Percentiles rank a stretch among this genome's conserved stretches.
Conservation (phyloP, 2,797 vertebrate species). For the Pseudopleuronectes americanus region DNA sequence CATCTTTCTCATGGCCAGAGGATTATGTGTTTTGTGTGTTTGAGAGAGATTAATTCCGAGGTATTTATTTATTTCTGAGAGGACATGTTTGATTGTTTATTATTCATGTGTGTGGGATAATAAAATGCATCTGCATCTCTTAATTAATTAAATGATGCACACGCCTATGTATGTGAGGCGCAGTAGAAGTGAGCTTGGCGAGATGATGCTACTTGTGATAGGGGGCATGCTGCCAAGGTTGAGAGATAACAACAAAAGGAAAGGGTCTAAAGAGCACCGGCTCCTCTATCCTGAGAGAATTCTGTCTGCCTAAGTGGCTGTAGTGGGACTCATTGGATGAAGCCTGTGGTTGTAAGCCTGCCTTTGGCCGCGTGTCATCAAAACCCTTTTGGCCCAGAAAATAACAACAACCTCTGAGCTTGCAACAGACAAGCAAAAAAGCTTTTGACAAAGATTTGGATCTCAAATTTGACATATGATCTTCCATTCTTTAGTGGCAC, state of each 20-base stretch:
- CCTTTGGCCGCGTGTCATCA: no score
- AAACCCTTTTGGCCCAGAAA: neutral
- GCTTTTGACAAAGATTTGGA: no score
- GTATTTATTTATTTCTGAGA: conserved; percentile 9
- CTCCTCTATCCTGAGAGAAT: neutral
- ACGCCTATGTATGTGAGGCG: conserved; percentile 1
- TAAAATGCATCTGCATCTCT: no score
- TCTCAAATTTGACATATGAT: no score
- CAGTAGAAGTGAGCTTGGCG: neutral
- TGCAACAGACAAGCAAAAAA: neutral
- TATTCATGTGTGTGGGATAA: no score
- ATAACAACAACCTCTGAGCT: neutral
- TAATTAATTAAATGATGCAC: conserved; percentile 1
- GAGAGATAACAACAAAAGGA: conserved; percentile 18
- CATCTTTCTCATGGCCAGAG: conserved; percentile 25
- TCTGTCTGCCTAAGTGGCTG: neutral
- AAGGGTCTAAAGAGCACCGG: neutral
- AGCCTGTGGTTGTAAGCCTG: neutral
- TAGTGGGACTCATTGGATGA: no score
- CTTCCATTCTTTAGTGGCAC: neutral
- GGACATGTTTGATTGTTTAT: conserved; percentile 31
- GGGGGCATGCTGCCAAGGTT: conserved; percentile 2
- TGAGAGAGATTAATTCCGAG: neutral
- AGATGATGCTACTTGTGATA: conserved; percentile 1
- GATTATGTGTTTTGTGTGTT: conserved; percentile 24